Evolutionary conservation across 1,140 invertebrate species (phyloP).

Genomic region (Bactericera cockerelli): DNA sequence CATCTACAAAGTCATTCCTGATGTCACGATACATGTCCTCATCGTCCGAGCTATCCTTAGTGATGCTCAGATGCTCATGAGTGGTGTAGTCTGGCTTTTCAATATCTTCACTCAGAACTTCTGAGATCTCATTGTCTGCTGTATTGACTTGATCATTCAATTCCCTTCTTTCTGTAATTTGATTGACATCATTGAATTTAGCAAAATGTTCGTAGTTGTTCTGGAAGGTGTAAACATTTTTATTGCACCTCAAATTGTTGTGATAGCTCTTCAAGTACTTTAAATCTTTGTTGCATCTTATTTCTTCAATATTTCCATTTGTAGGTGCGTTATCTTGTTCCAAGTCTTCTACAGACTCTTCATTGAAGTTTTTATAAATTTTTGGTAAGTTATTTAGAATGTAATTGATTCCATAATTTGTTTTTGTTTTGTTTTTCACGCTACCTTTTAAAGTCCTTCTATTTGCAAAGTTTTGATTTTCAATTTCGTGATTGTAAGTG

Average conservation of each 20-base stretch:
- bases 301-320: background rate
- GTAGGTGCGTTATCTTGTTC: background rate
- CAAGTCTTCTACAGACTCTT: background rate
- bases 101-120: background rate
- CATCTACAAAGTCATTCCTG: slow-evolving; percentile 3
- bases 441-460: background rate
- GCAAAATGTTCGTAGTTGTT: slow-evolving; percentile 2
- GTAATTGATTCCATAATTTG: background rate
- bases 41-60: background rate
- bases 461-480: background rate
- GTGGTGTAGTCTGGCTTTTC: background rate
- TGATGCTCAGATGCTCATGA: background rate
- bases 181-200: background rate
- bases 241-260: slow-evolving; percentile 1
- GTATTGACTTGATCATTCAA: background rate
- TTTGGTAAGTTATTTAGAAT: slow-evolving; percentile 2
- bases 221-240: background rate
- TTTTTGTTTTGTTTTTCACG: background rate
- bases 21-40: background rate
- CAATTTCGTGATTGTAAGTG: background rate
- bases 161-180: background rate
- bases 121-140: background rate
- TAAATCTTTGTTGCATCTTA: background rate
- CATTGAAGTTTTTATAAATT: background rate
- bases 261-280: slow-evolving; percentile 1